phyloP scores from a whole-genome alignment of 2,888 invertebrate genomes.

The Hofmannophila pseudospretella region DNA sequence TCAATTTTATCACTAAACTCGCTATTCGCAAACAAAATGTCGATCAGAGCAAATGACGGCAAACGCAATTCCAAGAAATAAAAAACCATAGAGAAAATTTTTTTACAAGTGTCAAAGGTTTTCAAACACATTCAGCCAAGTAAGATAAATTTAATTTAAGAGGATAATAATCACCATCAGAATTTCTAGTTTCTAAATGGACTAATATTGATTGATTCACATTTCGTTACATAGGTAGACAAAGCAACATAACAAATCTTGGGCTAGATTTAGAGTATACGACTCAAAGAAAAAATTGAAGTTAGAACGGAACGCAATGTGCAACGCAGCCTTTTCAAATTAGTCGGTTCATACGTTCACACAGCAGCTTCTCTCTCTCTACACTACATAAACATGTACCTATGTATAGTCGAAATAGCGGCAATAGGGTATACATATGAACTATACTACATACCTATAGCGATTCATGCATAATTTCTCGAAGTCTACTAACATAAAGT shows the following conservation, averaged over 20 bases:
- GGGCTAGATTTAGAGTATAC: neutral
- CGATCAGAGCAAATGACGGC: slow-evolving; percentile 16
- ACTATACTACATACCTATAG: slow-evolving; percentile 28
- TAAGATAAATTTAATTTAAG: neutral
- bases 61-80: slow-evolving; percentile 32
- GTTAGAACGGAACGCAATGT: slow-evolving; percentile 49
- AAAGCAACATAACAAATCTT: neutral
- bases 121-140: neutral
- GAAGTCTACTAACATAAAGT: slow-evolving; percentile 29
- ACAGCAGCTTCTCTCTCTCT: too few species aligned
- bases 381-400: slow-evolving; percentile 42
- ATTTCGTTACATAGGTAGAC: too few species aligned
- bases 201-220: too few species aligned
- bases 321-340: slow-evolving; percentile 39
- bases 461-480: slow-evolving; percentile 39
- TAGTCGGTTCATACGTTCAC: slow-evolving; percentile 44
- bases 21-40: slow-evolving; percentile 16
- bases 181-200: too few species aligned
- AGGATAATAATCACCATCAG: too few species aligned
- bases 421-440: slow-evolving; percentile 53
- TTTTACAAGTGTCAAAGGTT: slow-evolving; percentile 2
- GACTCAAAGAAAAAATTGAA: slow-evolving; percentile 8
- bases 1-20: slow-evolving; percentile 4
- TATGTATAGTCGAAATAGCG: slow-evolving; percentile 63
- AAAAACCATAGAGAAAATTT: slow-evolving; percentile 57